A percentile compares a stretch with the other conserved stretches of the same genome.
phyloP scores from a whole-genome alignment of 2,888 invertebrate species.

The Tetranychus piercei region DNA sequence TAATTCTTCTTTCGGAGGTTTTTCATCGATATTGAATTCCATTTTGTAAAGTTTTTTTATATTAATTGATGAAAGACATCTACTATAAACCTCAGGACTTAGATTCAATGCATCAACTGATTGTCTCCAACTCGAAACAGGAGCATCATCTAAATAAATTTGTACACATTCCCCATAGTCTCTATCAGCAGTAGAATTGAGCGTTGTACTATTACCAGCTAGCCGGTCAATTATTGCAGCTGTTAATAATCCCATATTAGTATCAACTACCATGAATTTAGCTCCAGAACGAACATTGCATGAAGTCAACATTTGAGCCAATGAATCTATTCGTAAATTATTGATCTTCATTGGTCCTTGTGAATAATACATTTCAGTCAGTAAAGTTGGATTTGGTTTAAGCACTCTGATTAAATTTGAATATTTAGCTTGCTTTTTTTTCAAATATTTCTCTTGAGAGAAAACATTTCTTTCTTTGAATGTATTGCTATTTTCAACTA shows the following conservation, averaged over 20 bases:
- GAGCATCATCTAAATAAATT: slow-evolving; percentile 29
- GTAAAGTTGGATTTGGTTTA: slow-evolving; percentile 57
- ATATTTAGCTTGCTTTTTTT: slow-evolving; percentile 83
- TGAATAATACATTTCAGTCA: slow-evolving; percentile 64
- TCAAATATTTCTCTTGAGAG: slow-evolving; percentile 69
- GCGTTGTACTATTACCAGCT: slow-evolving; percentile 44
- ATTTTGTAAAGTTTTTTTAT: not conserved
- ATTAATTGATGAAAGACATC: not conserved
- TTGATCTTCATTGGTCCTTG: slow-evolving; percentile 46
- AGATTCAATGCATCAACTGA: slow-evolving; percentile 59
- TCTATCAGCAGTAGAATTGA: not conserved
- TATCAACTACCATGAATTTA: slow-evolving; percentile 39
- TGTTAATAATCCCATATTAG: slow-evolving; percentile 62
- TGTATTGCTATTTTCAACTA: slow-evolving; percentile 76
- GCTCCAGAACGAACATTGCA: slow-evolving; percentile 52
- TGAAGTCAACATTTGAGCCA: slow-evolving; percentile 67
- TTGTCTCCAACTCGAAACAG: slow-evolving; percentile 34
- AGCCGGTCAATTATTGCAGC: slow-evolving; percentile 56
- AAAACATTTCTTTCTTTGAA: slow-evolving; percentile 75
- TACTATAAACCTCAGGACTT: not conserved
- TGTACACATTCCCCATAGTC: slow-evolving; percentile 29
- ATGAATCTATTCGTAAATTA: slow-evolving; percentile 61
- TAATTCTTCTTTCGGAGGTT: not conserved
- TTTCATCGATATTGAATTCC: not conserved
- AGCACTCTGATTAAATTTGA: slow-evolving; percentile 59